Evolutionary conservation across 2,888 invertebrate species (phyloP).

Genomic region (Archips crataeganus): DNA sequence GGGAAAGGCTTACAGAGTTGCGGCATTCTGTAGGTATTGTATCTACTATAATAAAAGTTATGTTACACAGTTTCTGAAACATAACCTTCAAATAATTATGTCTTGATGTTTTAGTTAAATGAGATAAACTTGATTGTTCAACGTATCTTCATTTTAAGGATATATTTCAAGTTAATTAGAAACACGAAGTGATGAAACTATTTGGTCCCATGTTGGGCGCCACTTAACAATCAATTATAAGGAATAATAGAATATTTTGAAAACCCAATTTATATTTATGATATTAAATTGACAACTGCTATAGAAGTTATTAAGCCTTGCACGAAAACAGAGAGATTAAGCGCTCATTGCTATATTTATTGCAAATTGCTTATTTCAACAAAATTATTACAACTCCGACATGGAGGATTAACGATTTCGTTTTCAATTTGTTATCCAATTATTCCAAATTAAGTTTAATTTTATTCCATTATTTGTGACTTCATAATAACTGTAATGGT

Average conservation of each 20-base stretch:
- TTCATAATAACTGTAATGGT: neutral
- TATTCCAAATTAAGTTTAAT: conserved; percentile 13
- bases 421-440: conserved; percentile 14
- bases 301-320: conserved; percentile 21
- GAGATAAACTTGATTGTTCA: conserved; percentile 7
- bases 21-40: conserved; percentile 52
- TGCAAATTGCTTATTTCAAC: conserved; percentile 31
- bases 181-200: neutral
- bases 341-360: conserved; percentile 27
- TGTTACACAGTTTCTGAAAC: conserved; percentile 25
- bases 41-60: conserved; percentile 38
- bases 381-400: conserved; percentile 31
- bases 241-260: neutral
- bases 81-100: neutral
- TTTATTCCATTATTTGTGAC: conserved; percentile 4
- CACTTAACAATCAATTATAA: neutral
- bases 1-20: conserved; percentile 67
- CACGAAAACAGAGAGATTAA: conserved; percentile 38
- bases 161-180: neutral
- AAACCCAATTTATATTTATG: neutral
- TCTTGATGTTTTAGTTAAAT: neutral
- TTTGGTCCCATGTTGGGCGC: conserved; percentile 4
- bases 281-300: neutral
- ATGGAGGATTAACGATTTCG: conserved; percentile 20
- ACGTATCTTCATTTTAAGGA: neutral